These are phyloP conservation scores for Meloidogyne exigua DNA, from an alignment of 1,140 invertebrate genomes.

Conservation along the genomic window DNA sequence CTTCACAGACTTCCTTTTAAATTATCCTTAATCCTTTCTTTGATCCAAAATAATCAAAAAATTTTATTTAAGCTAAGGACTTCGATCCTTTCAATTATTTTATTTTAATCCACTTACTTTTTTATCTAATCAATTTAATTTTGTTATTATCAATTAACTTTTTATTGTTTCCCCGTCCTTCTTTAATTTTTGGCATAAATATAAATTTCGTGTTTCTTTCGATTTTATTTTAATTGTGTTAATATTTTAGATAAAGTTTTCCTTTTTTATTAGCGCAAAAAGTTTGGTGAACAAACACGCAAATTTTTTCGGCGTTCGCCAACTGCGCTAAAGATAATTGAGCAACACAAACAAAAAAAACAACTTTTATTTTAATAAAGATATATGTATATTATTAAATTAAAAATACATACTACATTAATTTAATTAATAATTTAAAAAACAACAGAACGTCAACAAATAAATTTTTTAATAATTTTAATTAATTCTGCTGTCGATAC, in stretches of 20 bases:
- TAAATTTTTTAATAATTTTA: not conserved
- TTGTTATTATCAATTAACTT: too few species aligned
- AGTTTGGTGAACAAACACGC: slow-evolving; percentile 3
- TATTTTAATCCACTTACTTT: not conserved
- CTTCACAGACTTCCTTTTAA: too few species aligned
- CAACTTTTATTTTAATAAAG: too few species aligned
- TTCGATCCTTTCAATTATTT: too few species aligned
- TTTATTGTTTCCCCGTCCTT: too few species aligned
- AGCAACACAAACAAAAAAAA: too few species aligned
- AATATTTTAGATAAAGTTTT: not conserved
- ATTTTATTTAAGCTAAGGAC: too few species aligned
- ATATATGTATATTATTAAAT: too few species aligned
- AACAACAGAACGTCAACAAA: not conserved
- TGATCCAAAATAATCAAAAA: too few species aligned
- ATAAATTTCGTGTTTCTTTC: not conserved
- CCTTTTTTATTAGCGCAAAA: not conserved
- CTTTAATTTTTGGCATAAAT: too few species aligned
- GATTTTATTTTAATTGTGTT: not conserved
- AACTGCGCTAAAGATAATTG: not conserved
- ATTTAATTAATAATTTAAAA: not conserved
- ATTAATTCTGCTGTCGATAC: not conserved
- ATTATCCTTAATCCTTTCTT: too few species aligned
- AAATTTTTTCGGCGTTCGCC: not conserved
- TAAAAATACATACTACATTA: not conserved
- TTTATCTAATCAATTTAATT: not conserved